Evolutionary conservation across 2,113 vertebrate species (phyloP), one percentile per base, ranked within the genome.

Genomic region (Crotalus horridus): DNA sequence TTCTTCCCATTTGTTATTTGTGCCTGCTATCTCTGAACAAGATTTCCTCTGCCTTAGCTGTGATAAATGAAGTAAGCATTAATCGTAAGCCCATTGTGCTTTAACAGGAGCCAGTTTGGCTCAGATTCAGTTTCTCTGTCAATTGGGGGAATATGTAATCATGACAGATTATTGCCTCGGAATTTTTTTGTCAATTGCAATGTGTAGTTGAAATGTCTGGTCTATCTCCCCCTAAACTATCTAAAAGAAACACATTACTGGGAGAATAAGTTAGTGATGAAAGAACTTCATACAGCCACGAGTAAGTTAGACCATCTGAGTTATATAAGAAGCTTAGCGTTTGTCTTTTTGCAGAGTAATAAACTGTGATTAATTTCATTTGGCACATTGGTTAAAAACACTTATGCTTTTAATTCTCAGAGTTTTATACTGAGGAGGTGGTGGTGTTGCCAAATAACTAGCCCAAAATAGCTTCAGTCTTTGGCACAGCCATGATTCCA

Each of bases 31-130:
- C 93, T 96, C 91, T 87, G 95, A 96, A 89, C 90, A 24, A 95
- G 94, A 93, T 90, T 96, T 97, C 90, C 87, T 95, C 53, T 95
- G 92, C 86, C 87, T 95, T n/a, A 95, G 51, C 89, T 93, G 85
- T 96, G 96, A 97, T 97, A 97, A 96, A 96, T 96, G 94, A 96
- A 91, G 90, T 94, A 94, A 96, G 54, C 91, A 90, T 96, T 97
- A 96, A 93, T 95, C 95, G 55, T 92, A 94, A 95, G 17, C 90
- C 46, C 95, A 64, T 92, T 94, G 74, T 92, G 94, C 87, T 88
- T 92, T 94, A 96, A 95, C 92, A 95, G 96, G 90, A 98, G 95
- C 95, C 96, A 96, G 92, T 95, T 95, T 97, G 96, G 95, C 95
- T 96, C 96, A 58, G 92, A 85, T 91, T 95, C 96, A 96, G 53